Percentiles rank a stretch among this genome's conserved stretches.
Evolutionary conservation across 2,888 invertebrate genomes (phyloP).

Genomic region (Therioaphis trifolii): DNA sequence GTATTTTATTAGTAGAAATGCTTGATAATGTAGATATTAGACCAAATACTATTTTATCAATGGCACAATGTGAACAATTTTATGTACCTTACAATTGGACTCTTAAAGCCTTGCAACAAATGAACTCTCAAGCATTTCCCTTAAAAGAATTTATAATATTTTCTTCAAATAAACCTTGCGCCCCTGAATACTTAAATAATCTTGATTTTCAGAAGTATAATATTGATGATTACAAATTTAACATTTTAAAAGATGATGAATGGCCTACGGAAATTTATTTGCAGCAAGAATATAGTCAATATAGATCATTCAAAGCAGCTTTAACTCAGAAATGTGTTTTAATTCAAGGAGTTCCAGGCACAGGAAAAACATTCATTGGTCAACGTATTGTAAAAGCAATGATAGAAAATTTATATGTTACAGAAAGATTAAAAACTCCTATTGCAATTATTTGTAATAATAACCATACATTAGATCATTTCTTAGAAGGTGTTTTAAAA

Average conservation of each 20-base stretch:
- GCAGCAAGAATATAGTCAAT: slow-evolving; percentile 74
- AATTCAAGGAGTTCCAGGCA: slow-evolving; percentile 89
- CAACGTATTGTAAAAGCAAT: slow-evolving; percentile 78
- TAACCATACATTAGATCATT: slow-evolving; percentile 89
- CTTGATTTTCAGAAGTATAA: slow-evolving; percentile 61
- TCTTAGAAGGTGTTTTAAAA: slow-evolving; percentile 78
- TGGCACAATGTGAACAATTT: slow-evolving; percentile 83
- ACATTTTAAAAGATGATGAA: slow-evolving; percentile 61
- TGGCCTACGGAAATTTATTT: slow-evolving; percentile 58
- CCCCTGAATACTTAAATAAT: slow-evolving; percentile 69
- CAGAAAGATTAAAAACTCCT: slow-evolving; percentile 73
- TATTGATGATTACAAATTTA: slow-evolving; percentile 62
- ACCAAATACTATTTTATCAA: slow-evolving; percentile 71
- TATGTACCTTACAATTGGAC: slow-evolving; percentile 86
- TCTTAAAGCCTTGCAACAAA: slow-evolving; percentile 75
- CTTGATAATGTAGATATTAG: slow-evolving; percentile 68
- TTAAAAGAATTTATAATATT: slow-evolving; percentile 78
- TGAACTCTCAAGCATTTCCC: slow-evolving; percentile 74
- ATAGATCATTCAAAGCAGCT: slow-evolving; percentile 76
- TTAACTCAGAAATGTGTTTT: slow-evolving; percentile 79
- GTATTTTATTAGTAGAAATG: slow-evolving; percentile 65
- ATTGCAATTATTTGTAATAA: slow-evolving; percentile 85
- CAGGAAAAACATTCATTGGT: slow-evolving; percentile 86
- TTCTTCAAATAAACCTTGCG: slow-evolving; percentile 67
- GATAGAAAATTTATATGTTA: slow-evolving; percentile 73